These are phyloP conservation scores for Chelonia mydas DNA, from an alignment of 2,797 vertebrate genomes.

Conservation along the genomic window DNA sequence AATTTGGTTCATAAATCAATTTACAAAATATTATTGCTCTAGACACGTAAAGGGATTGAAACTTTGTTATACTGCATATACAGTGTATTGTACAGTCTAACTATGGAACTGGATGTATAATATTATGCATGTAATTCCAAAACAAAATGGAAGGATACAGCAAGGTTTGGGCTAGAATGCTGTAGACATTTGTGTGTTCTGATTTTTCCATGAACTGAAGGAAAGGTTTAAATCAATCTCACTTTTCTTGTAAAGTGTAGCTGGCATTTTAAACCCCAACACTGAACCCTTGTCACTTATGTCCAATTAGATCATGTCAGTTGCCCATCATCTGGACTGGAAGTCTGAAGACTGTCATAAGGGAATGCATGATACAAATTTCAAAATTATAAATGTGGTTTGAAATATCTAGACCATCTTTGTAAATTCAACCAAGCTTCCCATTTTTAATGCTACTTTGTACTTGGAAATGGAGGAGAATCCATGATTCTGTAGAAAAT, in stretches of 20 bases:
- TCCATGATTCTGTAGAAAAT: neutral
- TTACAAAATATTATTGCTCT: neutral
- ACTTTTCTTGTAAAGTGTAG: neutral
- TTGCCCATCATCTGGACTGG: neutral
- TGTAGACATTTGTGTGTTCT: neutral
- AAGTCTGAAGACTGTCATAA: neutral
- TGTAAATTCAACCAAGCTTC: neutral
- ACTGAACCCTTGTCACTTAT: neutral
- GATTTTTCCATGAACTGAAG: neutral
- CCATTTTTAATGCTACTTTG: neutral
- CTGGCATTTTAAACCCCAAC: constrained; percentile 8
- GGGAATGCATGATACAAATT: neutral
- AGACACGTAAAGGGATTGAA: neutral
- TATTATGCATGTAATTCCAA: neutral
- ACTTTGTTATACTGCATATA: neutral
- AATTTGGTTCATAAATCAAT: neutral
- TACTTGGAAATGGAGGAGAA: neutral
- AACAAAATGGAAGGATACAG: neutral
- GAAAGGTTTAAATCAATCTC: neutral
- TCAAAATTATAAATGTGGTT: neutral
- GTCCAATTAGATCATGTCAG: neutral
- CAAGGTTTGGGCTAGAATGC: neutral
- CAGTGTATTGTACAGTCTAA: neutral
- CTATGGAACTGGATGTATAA: neutral
- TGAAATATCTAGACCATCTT: neutral